A percentile compares a stretch with the other conserved stretches of the same genome.
Conservation (phyloP, 2,113 vertebrate genomes). For the Podarcis muralis region DNA sequence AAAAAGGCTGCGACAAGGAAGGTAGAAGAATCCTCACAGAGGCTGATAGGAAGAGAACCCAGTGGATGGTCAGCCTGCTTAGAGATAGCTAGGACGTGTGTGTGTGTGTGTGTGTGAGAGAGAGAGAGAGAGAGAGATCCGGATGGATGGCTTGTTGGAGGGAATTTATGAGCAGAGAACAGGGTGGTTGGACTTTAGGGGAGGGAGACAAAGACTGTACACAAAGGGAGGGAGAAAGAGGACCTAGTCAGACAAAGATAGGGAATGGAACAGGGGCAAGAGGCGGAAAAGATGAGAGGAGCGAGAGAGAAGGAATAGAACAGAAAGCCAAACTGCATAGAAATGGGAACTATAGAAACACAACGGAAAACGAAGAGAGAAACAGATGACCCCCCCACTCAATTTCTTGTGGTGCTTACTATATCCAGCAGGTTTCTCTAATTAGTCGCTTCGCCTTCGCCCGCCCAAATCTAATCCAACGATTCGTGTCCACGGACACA, state of each 20-base stretch:
- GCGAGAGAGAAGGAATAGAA: neutral
- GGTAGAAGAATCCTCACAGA: neutral
- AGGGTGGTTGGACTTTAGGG: neutral
- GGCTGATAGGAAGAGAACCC: neutral
- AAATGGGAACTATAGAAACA: too few species aligned
- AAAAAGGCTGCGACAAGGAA: neutral
- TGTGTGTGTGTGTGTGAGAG: neutral
- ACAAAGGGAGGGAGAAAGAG: neutral
- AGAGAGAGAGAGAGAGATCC: neutral
- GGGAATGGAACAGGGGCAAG: neutral
- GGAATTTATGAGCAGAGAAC: neutral
- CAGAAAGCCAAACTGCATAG: too few species aligned
- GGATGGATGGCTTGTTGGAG: neutral
- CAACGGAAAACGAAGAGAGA: neutral
- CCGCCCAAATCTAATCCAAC: too few species aligned
- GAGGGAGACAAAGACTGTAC: too few species aligned
- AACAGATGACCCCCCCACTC: neutral
- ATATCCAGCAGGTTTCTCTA: neutral
- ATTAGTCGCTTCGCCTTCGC: neutral
- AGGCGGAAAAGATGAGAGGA: neutral
- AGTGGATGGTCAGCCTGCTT: neutral
- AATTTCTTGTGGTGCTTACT: neutral
- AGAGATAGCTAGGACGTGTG: neutral
- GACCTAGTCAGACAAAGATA: neutral
- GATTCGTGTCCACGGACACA: too few species aligned